These are phyloP conservation scores for Escarpia spicata DNA, from an alignment of 2,888 invertebrate genomes.

Conservation along the genomic window DNA sequence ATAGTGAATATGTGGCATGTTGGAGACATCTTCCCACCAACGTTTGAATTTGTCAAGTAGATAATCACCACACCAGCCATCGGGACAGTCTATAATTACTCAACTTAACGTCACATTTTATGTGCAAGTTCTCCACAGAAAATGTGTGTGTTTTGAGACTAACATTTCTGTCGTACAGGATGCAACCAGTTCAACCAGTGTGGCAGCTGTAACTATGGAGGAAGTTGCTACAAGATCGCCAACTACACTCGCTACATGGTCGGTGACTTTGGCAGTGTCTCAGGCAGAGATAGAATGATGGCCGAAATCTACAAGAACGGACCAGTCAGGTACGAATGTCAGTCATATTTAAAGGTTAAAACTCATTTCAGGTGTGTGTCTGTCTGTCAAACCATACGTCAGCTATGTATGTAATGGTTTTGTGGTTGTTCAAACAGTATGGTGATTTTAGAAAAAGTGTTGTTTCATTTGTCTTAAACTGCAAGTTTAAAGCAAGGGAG, in stretches of 20 bases:
- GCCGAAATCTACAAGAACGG: slow-evolving; percentile 68
- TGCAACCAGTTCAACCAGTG: slow-evolving; percentile 55
- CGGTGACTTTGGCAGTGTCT: slow-evolving; percentile 65
- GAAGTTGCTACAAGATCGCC: slow-evolving; percentile 61
- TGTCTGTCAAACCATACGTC: background rate
- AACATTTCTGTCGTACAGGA: background rate
- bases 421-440: too few species aligned
- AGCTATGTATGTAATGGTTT: too few species aligned
- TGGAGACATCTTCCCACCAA: too few species aligned
- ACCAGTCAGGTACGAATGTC: slow-evolving; percentile 64
- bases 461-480: too few species aligned
- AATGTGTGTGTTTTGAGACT: background rate
- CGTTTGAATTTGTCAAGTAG: background rate
- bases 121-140: background rate
- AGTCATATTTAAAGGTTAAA: background rate
- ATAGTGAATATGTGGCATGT: too few species aligned
- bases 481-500: too few species aligned
- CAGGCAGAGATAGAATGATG: slow-evolving; percentile 67
- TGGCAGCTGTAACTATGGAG: slow-evolving; percentile 62
- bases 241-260: slow-evolving; percentile 67
- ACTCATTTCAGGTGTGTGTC: background rate
- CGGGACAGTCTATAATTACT: background rate
- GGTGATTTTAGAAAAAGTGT: too few species aligned
- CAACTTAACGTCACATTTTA: background rate
- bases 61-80: background rate